Evolutionary conservation across 1,140 invertebrate species (phyloP), one percentile per base, ranked within the genome.

Genomic region (Pentalonia nigronervosa): DNA sequence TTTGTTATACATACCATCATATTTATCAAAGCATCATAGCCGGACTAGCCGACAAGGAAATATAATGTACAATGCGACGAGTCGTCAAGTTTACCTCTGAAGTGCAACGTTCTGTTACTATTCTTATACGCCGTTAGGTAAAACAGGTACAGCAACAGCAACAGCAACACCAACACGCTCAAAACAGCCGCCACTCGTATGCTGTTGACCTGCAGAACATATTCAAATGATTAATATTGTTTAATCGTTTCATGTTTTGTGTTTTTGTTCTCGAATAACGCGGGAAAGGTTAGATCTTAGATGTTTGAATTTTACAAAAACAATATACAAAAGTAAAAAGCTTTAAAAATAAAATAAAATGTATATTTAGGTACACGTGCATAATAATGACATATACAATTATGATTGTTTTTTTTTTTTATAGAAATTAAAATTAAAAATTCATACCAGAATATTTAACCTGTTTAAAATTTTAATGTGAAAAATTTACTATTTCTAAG

Each of bases 71-170:
- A 34, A 34, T 45, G 20, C 21, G 30, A 47, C 30, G 1, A 7
- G 17, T 34, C 7, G 17, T 30, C 30, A 20, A 45, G 25, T 17
- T 53, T 93, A 93, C 91, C 91, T 56, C 81, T 93, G 41, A 93
- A 93, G 48, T 93, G 91, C 11, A 93, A 45, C 25, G 91, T 93
- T 84, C 91, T 93, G 36, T 93, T 93, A 17, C 76, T 36, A 36
- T 81, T 93, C 34, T 56, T 93, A 34, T 93, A 93, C 7, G 91
- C 48, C 9, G 91, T 93, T 36, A 93, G 41, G 76, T 93, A 93
- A 84, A 84, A 93, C 48, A 93, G 56, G 14, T 93, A 93, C 17
- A 86, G 1, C n/a, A 93, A 93, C 21, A 93, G 34, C 14, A 53
- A 21, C 14, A 93, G 14, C 30, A 93, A 56, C 21, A 84, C 48